Percentiles rank a stretch among this genome's conserved stretches.
phyloP scores from a whole-genome alignment of 1,140 invertebrate genomes.

The Hypothenemus hampei region DNA sequence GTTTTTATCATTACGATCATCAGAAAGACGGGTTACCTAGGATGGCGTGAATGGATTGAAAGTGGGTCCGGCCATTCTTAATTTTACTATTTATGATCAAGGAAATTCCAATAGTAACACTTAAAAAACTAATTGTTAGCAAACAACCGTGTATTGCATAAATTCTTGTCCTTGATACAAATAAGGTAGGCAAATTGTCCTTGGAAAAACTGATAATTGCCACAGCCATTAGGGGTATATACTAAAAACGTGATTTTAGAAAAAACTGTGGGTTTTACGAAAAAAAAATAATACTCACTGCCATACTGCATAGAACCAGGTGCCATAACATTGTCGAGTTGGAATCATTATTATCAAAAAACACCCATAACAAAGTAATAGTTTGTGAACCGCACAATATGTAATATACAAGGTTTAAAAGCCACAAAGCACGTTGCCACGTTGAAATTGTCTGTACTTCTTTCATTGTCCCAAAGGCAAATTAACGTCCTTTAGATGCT shows the following conservation, averaged over 20 bases:
- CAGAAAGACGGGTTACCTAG: slow-evolving; percentile 3
- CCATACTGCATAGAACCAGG: background rate
- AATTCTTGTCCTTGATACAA: slow-evolving; percentile 3
- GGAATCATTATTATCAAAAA: slow-evolving; percentile 2
- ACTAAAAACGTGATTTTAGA: background rate
- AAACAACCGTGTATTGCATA: slow-evolving; percentile 9
- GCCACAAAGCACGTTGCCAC: background rate
- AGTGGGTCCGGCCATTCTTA: background rate
- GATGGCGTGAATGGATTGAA: slow-evolving; percentile 7
- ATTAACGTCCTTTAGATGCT: too few species aligned
- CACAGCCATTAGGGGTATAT: slow-evolving; percentile 10
- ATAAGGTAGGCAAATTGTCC: slow-evolving; percentile 14
- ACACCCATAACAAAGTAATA: slow-evolving; percentile 5
- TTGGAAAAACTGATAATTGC: slow-evolving; percentile 6
- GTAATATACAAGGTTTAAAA: slow-evolving; percentile 1
- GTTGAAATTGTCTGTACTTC: too few species aligned
- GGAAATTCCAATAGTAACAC: slow-evolving; percentile 12
- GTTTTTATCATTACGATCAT: background rate
- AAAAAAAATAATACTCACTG: slow-evolving; percentile 2
- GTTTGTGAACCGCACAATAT: background rate
- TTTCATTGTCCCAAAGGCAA: too few species aligned
- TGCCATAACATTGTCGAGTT: slow-evolving; percentile 11
- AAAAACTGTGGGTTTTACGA: background rate
- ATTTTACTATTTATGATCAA: background rate
- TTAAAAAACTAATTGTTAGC: background rate